Percentiles rank a stretch among this genome's conserved stretches.
These are phyloP conservation scores for Tetrao urogallus DNA, from an alignment of 2,113 vertebrate genomes.

Conservation along the genomic window DNA sequence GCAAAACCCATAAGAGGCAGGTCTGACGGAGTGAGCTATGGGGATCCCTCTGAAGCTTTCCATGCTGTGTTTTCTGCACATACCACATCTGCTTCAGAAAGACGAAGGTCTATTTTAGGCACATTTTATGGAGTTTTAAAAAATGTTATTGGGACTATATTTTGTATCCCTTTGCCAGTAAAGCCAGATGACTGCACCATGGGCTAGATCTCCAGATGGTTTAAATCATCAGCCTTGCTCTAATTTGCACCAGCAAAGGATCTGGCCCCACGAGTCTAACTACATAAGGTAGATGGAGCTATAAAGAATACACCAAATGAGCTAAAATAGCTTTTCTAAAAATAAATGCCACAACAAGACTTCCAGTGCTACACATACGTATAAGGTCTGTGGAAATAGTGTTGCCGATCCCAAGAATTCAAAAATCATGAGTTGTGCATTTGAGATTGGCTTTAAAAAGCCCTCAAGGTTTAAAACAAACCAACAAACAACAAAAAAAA, in stretches of 20 bases:
- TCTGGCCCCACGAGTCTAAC: conserved; percentile 52
- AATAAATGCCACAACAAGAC: conserved; percentile 58
- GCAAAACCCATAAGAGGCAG: not conserved
- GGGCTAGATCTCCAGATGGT: conserved; percentile 62
- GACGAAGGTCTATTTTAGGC: conserved; percentile 42
- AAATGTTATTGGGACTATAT: conserved; percentile 63
- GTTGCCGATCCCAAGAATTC: conserved; percentile 15
- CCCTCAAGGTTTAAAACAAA: not conserved
- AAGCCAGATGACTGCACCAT: conserved; percentile 69
- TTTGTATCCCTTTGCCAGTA: conserved; percentile 62
- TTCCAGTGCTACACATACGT: conserved; percentile 31
- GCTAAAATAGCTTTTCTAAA: conserved; percentile 65
- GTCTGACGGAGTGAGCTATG: not conserved
- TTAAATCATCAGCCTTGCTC: conserved; percentile 60
- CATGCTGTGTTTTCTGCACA: not conserved
- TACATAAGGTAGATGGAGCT: conserved; percentile 51
- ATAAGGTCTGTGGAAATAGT: conserved; percentile 42
- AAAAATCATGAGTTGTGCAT: conserved; percentile 36
- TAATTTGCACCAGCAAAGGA: conserved; percentile 64
- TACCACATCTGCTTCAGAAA: conserved; percentile 32
- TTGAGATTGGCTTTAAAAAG: not conserved
- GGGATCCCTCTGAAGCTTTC: not conserved
- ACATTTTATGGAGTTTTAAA: conserved; percentile 68
- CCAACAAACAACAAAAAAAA: not conserved
- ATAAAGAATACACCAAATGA: conserved; percentile 57